Percentiles rank a stretch among this genome's conserved stretches.
phyloP scores from a whole-genome alignment of 2,113 vertebrate species.

The Fulica atra region DNA sequence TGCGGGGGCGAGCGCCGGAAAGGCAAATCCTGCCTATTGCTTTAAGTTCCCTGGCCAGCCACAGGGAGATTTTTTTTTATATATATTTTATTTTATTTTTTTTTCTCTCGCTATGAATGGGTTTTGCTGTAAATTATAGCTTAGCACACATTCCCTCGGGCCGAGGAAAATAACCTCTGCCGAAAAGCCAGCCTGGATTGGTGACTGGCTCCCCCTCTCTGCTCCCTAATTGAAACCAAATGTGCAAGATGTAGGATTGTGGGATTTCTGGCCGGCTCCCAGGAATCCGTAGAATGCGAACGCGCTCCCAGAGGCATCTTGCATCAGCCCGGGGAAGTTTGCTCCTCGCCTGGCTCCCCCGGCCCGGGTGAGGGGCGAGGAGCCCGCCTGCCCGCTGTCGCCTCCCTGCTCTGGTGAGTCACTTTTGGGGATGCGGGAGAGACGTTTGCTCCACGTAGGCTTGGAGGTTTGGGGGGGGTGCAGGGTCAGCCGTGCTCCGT shows the following conservation, averaged over 20 bases:
- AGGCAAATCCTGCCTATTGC: background rate
- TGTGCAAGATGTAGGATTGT: slow-evolving; percentile 90
- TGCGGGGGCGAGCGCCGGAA: fast-evolving
- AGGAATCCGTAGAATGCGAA: slow-evolving; percentile 86
- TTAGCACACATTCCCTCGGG: slow-evolving; percentile 70
- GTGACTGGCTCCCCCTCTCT: slow-evolving; percentile 73
- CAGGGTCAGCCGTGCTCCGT: fast-evolving
- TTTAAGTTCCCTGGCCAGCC: slow-evolving; percentile 51
- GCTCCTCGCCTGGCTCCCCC: slow-evolving; percentile 66
- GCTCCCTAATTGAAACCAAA: slow-evolving; percentile 91
- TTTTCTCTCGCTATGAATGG: slow-evolving; percentile 67
- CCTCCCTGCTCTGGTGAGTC: background rate
- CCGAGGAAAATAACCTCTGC: slow-evolving; percentile 79
- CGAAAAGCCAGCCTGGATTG: slow-evolving; percentile 77
- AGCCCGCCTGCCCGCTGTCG: background rate
- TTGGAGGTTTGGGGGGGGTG: background rate
- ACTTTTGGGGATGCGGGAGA: fast-evolving
- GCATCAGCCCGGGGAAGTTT: slow-evolving; percentile 83
- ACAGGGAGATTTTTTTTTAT: background rate
- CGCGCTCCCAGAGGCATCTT: slow-evolving; percentile 81
- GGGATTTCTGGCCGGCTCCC: slow-evolving; percentile 85
- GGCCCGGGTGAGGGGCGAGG: slow-evolving; percentile 34
- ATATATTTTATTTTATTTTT: background rate
- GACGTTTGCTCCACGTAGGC: fast-evolving
- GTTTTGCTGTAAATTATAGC: slow-evolving; percentile 80